Evolutionary conservation across 2,113 vertebrate species (phyloP).

Genomic region (Elachura formosa): DNA sequence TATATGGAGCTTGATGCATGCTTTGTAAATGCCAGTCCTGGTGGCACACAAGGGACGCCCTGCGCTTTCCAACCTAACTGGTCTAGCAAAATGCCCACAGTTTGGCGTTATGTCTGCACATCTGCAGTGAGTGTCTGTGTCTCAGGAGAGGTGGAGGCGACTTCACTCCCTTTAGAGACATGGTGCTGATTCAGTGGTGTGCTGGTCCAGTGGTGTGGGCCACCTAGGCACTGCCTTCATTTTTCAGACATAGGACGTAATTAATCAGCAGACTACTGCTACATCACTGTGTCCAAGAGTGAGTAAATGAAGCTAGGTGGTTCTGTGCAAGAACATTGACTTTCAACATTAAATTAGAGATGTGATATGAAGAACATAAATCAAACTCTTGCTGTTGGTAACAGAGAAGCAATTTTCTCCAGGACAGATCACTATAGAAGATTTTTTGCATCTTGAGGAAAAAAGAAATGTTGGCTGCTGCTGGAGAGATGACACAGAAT

Average conservation of each 20-base stretch:
- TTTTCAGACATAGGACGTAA: not conserved
- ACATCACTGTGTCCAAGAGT: not conserved
- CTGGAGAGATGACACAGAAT: not conserved
- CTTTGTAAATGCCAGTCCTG: not conserved
- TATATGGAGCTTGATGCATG: not conserved
- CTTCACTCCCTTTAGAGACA: not conserved
- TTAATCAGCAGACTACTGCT: not conserved
- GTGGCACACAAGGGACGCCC: not conserved
- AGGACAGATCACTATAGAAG: not conserved
- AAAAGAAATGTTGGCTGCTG: not conserved
- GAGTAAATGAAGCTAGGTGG: not conserved
- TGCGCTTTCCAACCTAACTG: not conserved
- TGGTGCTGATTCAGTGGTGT: too few species aligned
- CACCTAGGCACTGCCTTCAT: not conserved
- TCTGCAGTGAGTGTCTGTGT: accelerated
- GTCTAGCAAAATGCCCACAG: not conserved
- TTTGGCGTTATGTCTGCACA: not conserved
- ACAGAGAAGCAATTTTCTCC: not conserved
- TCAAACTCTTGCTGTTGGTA: not conserved
- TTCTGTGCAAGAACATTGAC: not conserved
- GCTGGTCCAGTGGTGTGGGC: too few species aligned
- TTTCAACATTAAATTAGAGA: slow-evolving; percentile 8
- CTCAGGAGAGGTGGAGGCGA: not conserved
- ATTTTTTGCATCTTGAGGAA: not conserved
- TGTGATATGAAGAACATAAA: slow-evolving; percentile 9